Base-by-base conservation (phyloP, 2,797 vertebrate genomes). In the Phrynocephalus forsythii region DNA sequence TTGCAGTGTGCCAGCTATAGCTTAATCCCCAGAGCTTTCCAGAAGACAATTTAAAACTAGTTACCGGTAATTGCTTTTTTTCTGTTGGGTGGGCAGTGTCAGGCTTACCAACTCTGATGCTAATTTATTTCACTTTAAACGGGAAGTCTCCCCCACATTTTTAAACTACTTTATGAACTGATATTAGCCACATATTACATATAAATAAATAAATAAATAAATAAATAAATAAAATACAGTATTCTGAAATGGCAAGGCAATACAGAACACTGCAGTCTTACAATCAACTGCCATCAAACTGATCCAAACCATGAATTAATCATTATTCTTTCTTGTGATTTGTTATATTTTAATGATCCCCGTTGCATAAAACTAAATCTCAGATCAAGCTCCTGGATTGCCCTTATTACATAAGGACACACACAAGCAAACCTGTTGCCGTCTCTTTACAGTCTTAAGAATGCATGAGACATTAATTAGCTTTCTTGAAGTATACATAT, bases 241-340 rank as follows among this genome's bases (percentile, higher is more conserved):
- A 76, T 26, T 76, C 75, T 26, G 75, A 50, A 78, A 50, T 11
- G 3, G 11, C 28, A 52, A 78, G 44, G 48, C 48, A 78, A 52
- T 56, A 56, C 52, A 56, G 26, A 26, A 28, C 28, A 15, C 15
- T n/a, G 73, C 15, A 77, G 76, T 15, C 28, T 80, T 66, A 80
- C 7, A 24, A 66, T 30, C 52, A 4, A 26, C 28, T 79, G 18
- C 50, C 52, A 56, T 63, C 30, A 63, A 80, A 66, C 18, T 22
- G 79, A 80, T 63, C 79, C 79, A 80, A 63, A 79, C 63, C n/a
- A n/a, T 80, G 56, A 10, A 66, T 80, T 24, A 80, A 80, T 80
- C 30, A 38, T 80, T 80, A 38, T 66, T 80, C 30, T 80, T 80
- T 56, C 79, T 38, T 30, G 20, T 80, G 30, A 66, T 66, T 80